Evolutionary conservation across 2,113 vertebrate species (phyloP).

Genomic region (Mastomys natalensis): DNA sequence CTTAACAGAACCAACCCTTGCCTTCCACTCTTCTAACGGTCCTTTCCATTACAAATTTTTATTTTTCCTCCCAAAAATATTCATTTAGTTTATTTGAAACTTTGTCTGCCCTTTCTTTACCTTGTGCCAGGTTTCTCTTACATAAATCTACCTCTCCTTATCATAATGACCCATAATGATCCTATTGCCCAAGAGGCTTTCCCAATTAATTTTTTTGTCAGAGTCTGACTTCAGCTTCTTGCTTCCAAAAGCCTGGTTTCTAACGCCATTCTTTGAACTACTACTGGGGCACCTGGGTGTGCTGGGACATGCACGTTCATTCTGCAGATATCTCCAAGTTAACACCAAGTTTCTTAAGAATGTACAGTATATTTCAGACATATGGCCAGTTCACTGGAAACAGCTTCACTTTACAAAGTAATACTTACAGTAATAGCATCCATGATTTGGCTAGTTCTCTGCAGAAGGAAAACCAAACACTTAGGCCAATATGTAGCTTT

Average conservation of each 20-base stretch:
- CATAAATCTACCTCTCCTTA: not conserved
- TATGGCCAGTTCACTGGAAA: constrained; percentile 18
- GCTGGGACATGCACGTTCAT: not conserved
- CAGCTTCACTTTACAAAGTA: not conserved
- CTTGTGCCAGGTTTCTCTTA: not conserved
- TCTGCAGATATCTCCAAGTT: not conserved
- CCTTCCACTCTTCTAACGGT: not conserved
- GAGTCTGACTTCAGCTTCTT: not conserved
- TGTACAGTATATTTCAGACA: not conserved
- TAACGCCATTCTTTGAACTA: not conserved
- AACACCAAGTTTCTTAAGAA: not conserved
- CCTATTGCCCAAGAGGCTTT: not conserved
- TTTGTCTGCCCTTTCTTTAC: not conserved
- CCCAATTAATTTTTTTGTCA: not conserved
- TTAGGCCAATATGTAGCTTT: not conserved
- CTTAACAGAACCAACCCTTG: not conserved
- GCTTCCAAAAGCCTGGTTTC: not conserved
- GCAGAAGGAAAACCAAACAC: not conserved
- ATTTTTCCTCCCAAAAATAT: not conserved
- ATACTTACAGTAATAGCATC: not conserved
- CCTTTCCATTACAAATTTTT: not conserved
- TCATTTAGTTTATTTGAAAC: not conserved
- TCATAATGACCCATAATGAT: not conserved
- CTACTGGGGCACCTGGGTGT: not conserved
- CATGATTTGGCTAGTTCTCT: not conserved